These are phyloP conservation scores for Xiphorhynchus elegans DNA, from an alignment of 2,113 vertebrate genomes.

Conservation along the genomic window DNA sequence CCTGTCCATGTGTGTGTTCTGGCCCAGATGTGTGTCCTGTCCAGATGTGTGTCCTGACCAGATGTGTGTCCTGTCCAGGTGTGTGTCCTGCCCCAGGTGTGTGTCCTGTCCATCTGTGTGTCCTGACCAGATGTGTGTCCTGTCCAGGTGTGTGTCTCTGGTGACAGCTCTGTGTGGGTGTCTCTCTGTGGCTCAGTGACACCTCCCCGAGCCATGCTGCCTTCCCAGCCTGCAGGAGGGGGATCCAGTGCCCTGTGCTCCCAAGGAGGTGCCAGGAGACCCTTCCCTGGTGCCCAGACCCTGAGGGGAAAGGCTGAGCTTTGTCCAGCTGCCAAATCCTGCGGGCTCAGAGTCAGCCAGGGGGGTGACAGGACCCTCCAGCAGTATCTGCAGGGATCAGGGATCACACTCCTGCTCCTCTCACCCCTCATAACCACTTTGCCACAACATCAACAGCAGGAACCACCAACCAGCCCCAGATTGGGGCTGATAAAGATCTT, in stretches of 20 bases:
- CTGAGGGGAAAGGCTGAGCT: neutral
- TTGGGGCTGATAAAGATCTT: neutral
- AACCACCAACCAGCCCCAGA: neutral
- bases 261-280: neutral
- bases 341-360: accelerated
- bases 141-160: neutral
- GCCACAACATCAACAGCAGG: neutral
- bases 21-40: no score
- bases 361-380: neutral
- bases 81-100: no score
- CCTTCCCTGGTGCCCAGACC: neutral
- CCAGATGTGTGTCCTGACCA: no score
- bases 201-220: neutral
- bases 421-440: neutral
- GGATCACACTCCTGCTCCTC: neutral
- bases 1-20: no score
- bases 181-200: neutral
- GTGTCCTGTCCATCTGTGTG: neutral
- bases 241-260: neutral
- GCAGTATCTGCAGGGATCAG: neutral
- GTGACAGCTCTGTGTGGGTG: neutral
- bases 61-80: no score
- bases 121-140: neutral
- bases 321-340: neutral
- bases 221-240: neutral